These are phyloP conservation scores for Sus scrofa DNA, from an alignment of 2,113 vertebrate genomes.

Conservation along the genomic window DNA sequence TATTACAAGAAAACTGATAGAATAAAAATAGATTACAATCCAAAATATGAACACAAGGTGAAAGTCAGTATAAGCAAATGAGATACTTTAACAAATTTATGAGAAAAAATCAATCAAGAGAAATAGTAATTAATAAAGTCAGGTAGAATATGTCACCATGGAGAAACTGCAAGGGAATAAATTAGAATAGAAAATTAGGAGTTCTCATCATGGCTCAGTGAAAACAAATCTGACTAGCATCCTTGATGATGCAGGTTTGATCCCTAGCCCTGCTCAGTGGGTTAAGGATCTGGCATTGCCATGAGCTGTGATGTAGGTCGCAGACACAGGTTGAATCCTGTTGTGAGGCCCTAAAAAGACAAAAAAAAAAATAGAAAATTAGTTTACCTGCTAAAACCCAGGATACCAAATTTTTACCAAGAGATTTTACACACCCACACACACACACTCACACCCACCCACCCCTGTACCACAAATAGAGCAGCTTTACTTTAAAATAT, in stretches of 20 bases:
- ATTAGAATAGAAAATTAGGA: neutral
- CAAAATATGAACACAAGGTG: neutral
- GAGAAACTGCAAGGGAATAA: neutral
- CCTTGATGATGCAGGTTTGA: too few relatives aligned
- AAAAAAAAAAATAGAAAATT: neutral
- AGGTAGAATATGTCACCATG: neutral
- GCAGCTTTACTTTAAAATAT: neutral
- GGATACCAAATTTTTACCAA: neutral
- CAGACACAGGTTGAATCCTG: too few relatives aligned
- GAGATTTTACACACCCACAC: neutral
- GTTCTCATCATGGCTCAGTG: too few relatives aligned
- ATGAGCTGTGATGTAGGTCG: too few relatives aligned
- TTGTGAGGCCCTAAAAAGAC: too few relatives aligned
- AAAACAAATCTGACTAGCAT: too few relatives aligned
- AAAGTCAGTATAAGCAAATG: neutral
- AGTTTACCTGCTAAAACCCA: neutral
- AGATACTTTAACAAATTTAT: neutral
- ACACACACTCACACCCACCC: neutral
- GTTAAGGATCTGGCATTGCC: too few relatives aligned
- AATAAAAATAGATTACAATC: neutral
- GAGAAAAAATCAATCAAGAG: neutral
- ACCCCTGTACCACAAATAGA: neutral
- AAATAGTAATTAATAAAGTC: neutral
- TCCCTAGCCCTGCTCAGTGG: too few relatives aligned
- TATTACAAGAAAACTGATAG: neutral